Base-by-base conservation (phyloP, 1,140 invertebrate species). In the Hylyphantes graminicola region DNA sequence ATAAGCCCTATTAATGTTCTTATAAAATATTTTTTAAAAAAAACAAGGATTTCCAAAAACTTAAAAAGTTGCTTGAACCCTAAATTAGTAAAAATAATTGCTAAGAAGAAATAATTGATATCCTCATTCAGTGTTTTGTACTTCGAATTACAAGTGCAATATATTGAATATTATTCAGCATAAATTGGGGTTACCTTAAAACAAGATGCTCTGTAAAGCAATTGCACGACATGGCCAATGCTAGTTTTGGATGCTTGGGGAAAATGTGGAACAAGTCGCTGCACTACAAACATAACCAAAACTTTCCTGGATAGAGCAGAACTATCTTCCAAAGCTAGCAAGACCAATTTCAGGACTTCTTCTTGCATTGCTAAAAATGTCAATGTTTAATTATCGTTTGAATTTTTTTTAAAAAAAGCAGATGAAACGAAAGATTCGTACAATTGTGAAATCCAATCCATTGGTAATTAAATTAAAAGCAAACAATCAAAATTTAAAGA, bases 231-330 rank as follows among this genome's bases (percentile, higher is more conserved):
- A 91, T 99, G 98, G 4, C 98, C 98, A 88, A 99, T 98, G 88
- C 96, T 97, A 9, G 97, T 99, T 91, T 99, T 99, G 7, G 97
- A 98, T 65, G 97, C 96, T 91, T 99, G 97, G 7, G 97, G 96
- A 91, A 98, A 99, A 89, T 97, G 95, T 57, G 95, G 94, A 89
- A 97, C 95, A 79, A 99, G 91, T 88, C 96, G 93, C 91, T 99
- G 97, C 59, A 99, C 98, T 63, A 99, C 97, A 92, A 98, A 99
- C 94, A 99, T 96, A 61, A 99, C 98, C 86, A 99, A 91, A 48
- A 99, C 97, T 91, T 99, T 99, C 82, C 98, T 92, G 0, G 97
- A 98, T 83, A 99, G 91, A n/a, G 96, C 95, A 7, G 96, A 97
- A 7, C 98, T 98, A 91, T 99, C 97, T 90, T 98, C 96, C 53